phyloP scores from a whole-genome alignment of 2,888 invertebrate species.

The Isotomurus palustris region DNA sequence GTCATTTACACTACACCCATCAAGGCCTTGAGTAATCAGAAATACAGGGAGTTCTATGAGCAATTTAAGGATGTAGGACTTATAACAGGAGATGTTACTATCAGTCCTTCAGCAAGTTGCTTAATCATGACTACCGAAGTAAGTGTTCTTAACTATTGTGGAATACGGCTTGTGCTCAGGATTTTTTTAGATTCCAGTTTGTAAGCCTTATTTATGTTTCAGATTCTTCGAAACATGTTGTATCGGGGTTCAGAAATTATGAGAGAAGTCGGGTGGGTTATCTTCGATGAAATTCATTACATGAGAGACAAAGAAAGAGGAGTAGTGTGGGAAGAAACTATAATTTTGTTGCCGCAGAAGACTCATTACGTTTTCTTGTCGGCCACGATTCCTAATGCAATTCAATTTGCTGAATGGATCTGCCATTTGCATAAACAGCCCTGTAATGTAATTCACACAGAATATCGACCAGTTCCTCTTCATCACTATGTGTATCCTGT shows the following conservation, averaged over 20 bases:
- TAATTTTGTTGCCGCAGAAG: slow-evolving; percentile 93
- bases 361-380: slow-evolving; percentile 98
- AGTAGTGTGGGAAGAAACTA: slow-evolving; percentile 99
- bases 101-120: slow-evolving; percentile 95
- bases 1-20: slow-evolving; percentile 99
- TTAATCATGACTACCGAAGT: slow-evolving; percentile 99
- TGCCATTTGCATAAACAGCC: slow-evolving; percentile 91
- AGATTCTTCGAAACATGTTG: slow-evolving; percentile 96
- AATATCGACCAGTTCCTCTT: slow-evolving; percentile 92
- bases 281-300: slow-evolving; percentile 99
- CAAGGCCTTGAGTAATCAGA: slow-evolving; percentile 98
- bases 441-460: slow-evolving; percentile 98
- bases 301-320: slow-evolving; percentile 99
- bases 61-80: slow-evolving; percentile 97
- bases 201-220: background rate
- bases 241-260: slow-evolving; percentile 98
- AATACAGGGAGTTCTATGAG: slow-evolving; percentile 94
- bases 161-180: background rate
- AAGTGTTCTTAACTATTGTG: slow-evolving; percentile 34
- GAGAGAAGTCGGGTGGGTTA: slow-evolving; percentile 99
- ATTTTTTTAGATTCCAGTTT: background rate
- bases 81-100: slow-evolving; percentile 98
- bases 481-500: slow-evolving; percentile 98
- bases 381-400: slow-evolving; percentile 97
- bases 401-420: slow-evolving; percentile 94